Percentiles rank a stretch among this genome's conserved stretches.
Conservation (phyloP, 2,113 vertebrate genomes). For the Callionymus lyra region DNA sequence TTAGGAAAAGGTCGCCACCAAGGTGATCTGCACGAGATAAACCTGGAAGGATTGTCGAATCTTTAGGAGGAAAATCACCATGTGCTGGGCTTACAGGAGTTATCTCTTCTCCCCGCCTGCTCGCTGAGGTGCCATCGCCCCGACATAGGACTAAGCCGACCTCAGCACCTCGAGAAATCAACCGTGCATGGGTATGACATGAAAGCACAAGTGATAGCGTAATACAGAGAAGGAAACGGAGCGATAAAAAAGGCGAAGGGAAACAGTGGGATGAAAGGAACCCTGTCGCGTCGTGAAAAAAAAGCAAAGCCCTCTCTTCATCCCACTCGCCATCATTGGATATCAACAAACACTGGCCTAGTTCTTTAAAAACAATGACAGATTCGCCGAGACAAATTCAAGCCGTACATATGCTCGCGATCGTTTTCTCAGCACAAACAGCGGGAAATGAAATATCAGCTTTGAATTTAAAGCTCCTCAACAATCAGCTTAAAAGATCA, state of each 20-base stretch:
- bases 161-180: conserved; percentile 13
- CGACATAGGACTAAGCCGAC: conserved; percentile 3
- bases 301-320: conserved; percentile 9
- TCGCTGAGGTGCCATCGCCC: background rate
- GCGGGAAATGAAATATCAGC: background rate
- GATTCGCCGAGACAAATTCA: conserved; percentile 6
- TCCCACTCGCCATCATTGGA: conserved; percentile 15
- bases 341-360: conserved; percentile 35
- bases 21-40: too few species aligned
- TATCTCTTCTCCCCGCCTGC: conserved; percentile 7
- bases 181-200: conserved; percentile 9
- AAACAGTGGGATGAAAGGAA: conserved; percentile 7
- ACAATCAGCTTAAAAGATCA: conserved; percentile 6
- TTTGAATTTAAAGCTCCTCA: conserved; percentile 2
- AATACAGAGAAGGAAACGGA: conserved; percentile 10
- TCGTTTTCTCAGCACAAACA: too few species aligned
- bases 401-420: background rate
- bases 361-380: conserved; percentile 13
- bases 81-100: background rate
- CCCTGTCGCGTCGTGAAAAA: conserved; percentile 13
- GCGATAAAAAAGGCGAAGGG: conserved; percentile 10
- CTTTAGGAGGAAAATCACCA: background rate
- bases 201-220: conserved; percentile 3
- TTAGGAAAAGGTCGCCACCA: too few species aligned
- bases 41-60: too few species aligned